phyloP scores from a whole-genome alignment of 1,140 invertebrate species.

The Drosophila navojoa region DNA sequence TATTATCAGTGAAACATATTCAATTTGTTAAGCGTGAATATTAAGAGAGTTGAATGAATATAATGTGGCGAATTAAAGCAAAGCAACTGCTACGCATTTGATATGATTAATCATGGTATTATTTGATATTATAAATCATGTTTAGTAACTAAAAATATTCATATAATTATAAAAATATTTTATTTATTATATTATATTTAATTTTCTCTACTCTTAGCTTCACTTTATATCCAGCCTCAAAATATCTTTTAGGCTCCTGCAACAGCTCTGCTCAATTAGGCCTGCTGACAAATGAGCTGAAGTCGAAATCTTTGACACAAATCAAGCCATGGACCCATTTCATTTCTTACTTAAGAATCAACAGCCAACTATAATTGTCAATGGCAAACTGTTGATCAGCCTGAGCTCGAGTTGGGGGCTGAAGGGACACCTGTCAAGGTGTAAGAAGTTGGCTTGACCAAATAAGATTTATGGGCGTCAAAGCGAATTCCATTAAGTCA shows the following conservation, averaged over 20 bases:
- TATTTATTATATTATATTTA: no score
- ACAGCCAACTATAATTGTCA: conserved; percentile 65
- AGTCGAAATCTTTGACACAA: conserved; percentile 50
- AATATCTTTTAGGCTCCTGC: not conserved
- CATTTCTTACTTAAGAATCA: conserved; percentile 34
- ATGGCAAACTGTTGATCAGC: conserved; percentile 76
- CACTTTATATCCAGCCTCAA: not conserved
- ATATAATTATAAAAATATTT: no score
- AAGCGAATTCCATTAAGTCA: conserved; percentile 78
- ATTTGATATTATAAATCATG: no score
- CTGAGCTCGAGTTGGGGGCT: conserved; percentile 36
- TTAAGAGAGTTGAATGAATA: not conserved
- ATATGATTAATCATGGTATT: no score
- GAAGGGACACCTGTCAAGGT: conserved; percentile 62
- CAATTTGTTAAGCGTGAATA: not conserved
- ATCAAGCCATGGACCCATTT: conserved; percentile 42
- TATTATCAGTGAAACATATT: conserved; percentile 6
- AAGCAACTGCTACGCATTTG: no score
- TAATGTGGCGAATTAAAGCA: no score
- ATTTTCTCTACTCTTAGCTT: not conserved
- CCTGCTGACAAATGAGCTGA: conserved; percentile 2
- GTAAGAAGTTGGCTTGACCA: conserved; percentile 29
- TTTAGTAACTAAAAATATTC: no score
- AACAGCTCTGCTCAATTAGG: conserved; percentile 2
- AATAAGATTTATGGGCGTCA: conserved; percentile 76